Conservation (phyloP, 2,888 invertebrate species). For the Stenurella melanura region DNA sequence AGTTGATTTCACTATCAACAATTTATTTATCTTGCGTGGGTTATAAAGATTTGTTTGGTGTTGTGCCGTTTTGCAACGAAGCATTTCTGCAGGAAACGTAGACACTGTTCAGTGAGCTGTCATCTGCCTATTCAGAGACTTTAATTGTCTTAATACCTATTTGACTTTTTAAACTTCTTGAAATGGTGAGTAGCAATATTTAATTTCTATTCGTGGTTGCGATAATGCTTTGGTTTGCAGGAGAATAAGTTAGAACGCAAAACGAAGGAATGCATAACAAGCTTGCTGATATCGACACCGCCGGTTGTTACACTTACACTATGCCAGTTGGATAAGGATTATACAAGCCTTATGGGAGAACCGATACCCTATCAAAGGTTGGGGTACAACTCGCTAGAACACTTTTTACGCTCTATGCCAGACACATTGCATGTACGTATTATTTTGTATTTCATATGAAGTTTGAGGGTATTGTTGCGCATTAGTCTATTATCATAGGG, state of each 20-base stretch:
- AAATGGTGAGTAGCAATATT: conserved; percentile 8
- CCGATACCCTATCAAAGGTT: conserved; percentile 61
- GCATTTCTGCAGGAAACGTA: background rate
- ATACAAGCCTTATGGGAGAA: conserved; percentile 59
- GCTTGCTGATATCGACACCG: conserved; percentile 62
- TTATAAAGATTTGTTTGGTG: no score
- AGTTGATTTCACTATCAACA: no score
- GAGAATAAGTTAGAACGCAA: conserved; percentile 30
- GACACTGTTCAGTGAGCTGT: no score
- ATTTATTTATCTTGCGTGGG: no score
- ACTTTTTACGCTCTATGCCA: conserved; percentile 61
- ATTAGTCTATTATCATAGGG: no score
- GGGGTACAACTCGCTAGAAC: conserved; percentile 59
- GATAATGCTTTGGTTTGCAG: conserved; percentile 5
- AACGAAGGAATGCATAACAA: conserved; percentile 57
- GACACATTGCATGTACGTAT: conserved; percentile 58
- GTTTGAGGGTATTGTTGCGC: no score
- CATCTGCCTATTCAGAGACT: background rate
- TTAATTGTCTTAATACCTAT: background rate
- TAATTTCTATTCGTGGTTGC: background rate
- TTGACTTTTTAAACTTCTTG: background rate
- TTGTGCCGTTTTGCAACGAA: no score
- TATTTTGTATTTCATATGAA: no score
- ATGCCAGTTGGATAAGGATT: conserved; percentile 59
- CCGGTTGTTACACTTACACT: conserved; percentile 57